Percentiles rank a stretch among this genome's conserved stretches.
These are phyloP conservation scores for Seriola dumerili DNA, from an alignment of 2,113 vertebrate species.

Conservation along the genomic window DNA sequence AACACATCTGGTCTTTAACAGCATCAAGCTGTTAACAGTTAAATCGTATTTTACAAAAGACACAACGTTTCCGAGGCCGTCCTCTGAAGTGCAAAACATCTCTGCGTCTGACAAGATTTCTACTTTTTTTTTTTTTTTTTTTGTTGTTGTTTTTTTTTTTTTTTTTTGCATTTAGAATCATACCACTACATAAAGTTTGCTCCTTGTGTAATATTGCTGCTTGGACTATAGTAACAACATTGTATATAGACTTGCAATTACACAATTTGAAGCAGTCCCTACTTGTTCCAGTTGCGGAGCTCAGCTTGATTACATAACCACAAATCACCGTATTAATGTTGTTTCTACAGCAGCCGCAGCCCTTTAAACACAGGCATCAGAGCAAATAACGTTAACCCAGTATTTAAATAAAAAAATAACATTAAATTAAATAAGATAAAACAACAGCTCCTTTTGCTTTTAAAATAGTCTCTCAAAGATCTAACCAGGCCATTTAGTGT, in stretches of 20 bases:
- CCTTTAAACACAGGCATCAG: slow-evolving; percentile 49
- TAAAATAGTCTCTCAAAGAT: slow-evolving; percentile 80
- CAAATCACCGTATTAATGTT: slow-evolving; percentile 57
- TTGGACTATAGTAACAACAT: slow-evolving; percentile 57
- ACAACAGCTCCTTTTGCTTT: slow-evolving; percentile 84
- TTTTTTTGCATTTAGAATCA: slow-evolving; percentile 80
- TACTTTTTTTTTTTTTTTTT: slow-evolving; percentile 58
- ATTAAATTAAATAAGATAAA: slow-evolving; percentile 90
- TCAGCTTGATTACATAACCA: slow-evolving; percentile 63
- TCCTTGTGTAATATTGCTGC: slow-evolving; percentile 50
- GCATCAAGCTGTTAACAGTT: slow-evolving; percentile 84
- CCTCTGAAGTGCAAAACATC: slow-evolving; percentile 82
- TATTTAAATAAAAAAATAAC: slow-evolving; percentile 86
- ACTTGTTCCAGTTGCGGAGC: slow-evolving; percentile 47
- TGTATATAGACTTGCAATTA: slow-evolving; percentile 48
- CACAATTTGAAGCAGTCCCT: slow-evolving; percentile 52
- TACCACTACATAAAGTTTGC: slow-evolving; percentile 58
- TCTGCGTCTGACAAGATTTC: slow-evolving; percentile 74
- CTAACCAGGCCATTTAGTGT: slow-evolving; percentile 76
- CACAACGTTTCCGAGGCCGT: slow-evolving; percentile 70
- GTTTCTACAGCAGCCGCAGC: slow-evolving; percentile 68
- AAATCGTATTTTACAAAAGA: slow-evolving; percentile 84
- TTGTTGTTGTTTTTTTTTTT: slow-evolving; percentile 45
- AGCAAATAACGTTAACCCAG: slow-evolving; percentile 68
- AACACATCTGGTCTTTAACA: slow-evolving; percentile 82